Conservation (phyloP, 2,113 vertebrate species). For the Indri indri region DNA sequence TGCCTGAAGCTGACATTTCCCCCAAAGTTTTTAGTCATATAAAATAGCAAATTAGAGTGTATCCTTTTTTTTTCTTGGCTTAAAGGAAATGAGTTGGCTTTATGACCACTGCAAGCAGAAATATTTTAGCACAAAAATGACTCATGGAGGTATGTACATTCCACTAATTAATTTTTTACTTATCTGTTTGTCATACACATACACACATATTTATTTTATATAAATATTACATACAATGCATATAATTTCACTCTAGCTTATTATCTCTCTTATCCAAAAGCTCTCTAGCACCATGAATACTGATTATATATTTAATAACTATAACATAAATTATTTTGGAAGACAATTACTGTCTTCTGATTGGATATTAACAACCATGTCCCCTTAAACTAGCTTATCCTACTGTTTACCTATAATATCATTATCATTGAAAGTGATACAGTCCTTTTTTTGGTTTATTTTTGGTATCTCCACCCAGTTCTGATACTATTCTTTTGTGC, state of each 20-base stretch:
- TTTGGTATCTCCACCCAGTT: no score
- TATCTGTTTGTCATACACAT: background rate
- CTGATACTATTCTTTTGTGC: background rate
- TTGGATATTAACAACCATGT: background rate
- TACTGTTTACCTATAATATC: background rate
- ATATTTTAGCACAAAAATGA: background rate
- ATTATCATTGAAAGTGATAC: background rate
- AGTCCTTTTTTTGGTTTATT: background rate
- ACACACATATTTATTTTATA: no score
- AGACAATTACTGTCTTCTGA: background rate
- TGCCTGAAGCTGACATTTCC: background rate
- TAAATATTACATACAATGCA: background rate
- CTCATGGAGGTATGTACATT: background rate
- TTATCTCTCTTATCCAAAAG: constrained; percentile 8
- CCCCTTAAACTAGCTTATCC: background rate
- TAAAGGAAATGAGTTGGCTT: background rate
- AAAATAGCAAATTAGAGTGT: background rate
- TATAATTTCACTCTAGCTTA: background rate
- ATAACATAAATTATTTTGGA: constrained; percentile 14
- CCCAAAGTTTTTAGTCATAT: background rate
- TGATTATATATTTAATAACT: background rate
- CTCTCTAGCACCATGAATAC: background rate
- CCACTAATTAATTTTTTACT: background rate
- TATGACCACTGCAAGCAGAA: background rate
- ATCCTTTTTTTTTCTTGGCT: background rate